Evolutionary conservation across 2,113 vertebrate species (phyloP).

Genomic region (Bubo bubo): DNA sequence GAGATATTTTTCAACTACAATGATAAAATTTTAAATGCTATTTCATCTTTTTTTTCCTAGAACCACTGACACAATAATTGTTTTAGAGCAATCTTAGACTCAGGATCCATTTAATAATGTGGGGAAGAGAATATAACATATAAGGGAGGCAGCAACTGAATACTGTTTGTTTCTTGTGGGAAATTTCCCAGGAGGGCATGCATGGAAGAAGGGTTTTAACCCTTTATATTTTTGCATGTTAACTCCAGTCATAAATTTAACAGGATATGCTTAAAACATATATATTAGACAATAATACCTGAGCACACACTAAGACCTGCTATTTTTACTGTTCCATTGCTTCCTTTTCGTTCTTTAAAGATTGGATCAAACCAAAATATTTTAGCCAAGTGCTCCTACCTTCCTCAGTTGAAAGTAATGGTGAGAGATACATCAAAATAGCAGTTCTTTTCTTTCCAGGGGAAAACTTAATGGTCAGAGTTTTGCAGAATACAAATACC

Average conservation of each 20-base stretch:
- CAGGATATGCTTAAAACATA: not conserved
- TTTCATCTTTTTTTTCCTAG: not conserved
- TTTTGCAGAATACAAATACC: not conserved
- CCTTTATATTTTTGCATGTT: not conserved
- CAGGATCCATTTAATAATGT: constrained; percentile 5
- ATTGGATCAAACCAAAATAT: not conserved
- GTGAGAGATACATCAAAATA: not conserved
- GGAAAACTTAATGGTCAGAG: not conserved
- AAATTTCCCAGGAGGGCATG: not conserved
- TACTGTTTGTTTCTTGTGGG: not conserved
- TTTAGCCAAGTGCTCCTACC: not conserved
- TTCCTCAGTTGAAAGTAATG: not conserved
- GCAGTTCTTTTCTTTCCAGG: fast-evolving
- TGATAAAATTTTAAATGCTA: constrained; percentile 14
- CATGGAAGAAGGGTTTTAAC: not conserved
- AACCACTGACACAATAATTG: constrained; percentile 2
- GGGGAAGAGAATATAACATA: not conserved
- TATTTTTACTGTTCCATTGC: not conserved
- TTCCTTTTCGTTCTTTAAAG: not conserved
- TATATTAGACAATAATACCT: not conserved
- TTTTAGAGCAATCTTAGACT: not conserved
- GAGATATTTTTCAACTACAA: constrained; percentile 2
- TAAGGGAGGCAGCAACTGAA: not conserved
- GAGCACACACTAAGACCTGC: not conserved
- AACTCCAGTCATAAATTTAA: not conserved